phyloP scores from a whole-genome alignment of 2,888 invertebrate genomes.

The Caradrina clavipalpis region DNA sequence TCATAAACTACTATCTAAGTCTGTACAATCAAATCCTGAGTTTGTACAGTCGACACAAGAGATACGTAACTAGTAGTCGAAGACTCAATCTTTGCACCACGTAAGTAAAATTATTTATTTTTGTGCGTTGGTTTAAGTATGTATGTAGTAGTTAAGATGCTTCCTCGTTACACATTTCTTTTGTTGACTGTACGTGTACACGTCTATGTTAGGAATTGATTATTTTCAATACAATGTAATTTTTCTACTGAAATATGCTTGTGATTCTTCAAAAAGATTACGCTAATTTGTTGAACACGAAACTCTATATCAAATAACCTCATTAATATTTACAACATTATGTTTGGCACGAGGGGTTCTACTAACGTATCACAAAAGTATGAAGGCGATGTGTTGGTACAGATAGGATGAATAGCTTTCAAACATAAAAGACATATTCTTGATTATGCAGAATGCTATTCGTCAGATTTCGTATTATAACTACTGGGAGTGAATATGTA shows the following conservation, averaged over 20 bases:
- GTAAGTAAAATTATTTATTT: constrained; percentile 1
- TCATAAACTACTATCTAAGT: constrained; percentile 43
- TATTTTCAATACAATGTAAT: constrained; percentile 28
- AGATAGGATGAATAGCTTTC: background rate
- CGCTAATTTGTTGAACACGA: constrained; percentile 58
- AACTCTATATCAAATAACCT: constrained; percentile 59
- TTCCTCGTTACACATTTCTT: background rate
- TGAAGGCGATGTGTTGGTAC: constrained; percentile 53
- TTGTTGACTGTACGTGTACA: constrained; percentile 18
- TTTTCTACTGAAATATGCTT: constrained; percentile 46
- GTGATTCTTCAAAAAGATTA: constrained; percentile 40
- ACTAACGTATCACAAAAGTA: constrained; percentile 71
- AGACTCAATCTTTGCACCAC: background rate
- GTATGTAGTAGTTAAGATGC: background rate
- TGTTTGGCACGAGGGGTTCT: constrained; percentile 70
- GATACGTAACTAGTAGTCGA: constrained; percentile 7
- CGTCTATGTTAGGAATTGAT: constrained; percentile 14
- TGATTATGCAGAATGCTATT: background rate
- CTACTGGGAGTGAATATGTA: background rate
- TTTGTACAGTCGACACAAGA: constrained; percentile 23
- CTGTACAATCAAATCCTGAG: constrained; percentile 53
- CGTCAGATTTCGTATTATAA: background rate
- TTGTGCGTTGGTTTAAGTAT: background rate
- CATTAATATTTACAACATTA: constrained; percentile 65
- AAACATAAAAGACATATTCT: background rate